phyloP scores from a whole-genome alignment of 2,797 vertebrate species.

The Anas bahamensis region DNA sequence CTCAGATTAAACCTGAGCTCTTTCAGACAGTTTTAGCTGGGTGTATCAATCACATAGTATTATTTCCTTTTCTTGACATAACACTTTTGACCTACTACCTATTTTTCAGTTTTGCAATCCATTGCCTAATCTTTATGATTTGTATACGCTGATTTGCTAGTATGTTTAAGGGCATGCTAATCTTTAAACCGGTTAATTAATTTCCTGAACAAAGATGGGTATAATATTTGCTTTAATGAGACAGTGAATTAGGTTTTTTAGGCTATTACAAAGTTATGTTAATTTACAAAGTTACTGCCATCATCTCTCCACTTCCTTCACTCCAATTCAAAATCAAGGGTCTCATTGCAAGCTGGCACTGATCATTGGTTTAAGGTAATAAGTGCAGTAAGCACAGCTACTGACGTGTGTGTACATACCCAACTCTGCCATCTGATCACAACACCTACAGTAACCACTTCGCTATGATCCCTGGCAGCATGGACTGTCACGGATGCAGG shows the following conservation, averaged over 20 bases:
- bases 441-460: background rate
- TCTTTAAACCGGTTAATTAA: background rate
- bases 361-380: background rate
- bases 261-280: background rate
- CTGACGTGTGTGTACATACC: background rate
- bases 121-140: background rate
- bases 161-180: background rate
- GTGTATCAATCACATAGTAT: background rate
- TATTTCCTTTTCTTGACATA: background rate
- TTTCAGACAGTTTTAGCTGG: constrained; percentile 5
- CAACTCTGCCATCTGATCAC: background rate
- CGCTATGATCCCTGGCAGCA: background rate
- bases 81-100: background rate
- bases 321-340: background rate
- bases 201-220: background rate
- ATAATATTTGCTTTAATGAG: background rate
- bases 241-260: background rate
- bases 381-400: no score
- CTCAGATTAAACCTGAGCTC: constrained; percentile 3
- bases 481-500: rapidly evolving
- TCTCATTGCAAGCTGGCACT: background rate
- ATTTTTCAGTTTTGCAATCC: background rate
- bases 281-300: background rate
- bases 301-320: background rate
- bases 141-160: background rate